phyloP scores from a whole-genome alignment of 2,113 vertebrate species.

The Cyprinus carpio region DNA sequence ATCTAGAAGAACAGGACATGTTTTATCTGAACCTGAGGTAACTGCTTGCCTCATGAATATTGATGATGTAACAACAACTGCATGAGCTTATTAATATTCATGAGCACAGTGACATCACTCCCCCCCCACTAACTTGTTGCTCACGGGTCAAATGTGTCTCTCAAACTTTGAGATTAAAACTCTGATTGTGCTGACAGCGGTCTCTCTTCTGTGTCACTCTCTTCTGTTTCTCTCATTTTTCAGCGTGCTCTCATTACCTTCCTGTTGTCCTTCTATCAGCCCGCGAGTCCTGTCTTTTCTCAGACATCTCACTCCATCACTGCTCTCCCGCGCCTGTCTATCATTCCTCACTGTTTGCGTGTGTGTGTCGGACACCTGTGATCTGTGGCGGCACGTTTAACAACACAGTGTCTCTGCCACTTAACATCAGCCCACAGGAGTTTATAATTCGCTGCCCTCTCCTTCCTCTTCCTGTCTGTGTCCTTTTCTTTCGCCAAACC shows the following conservation, averaged over 20 bases:
- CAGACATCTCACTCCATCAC: conserved; percentile 43
- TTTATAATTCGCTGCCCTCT: conserved; percentile 40
- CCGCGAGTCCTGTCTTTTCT: conserved; percentile 27
- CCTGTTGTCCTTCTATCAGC: conserved; percentile 33
- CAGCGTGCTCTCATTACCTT: conserved; percentile 41
- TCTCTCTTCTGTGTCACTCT: conserved; percentile 8
- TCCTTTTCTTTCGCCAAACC: conserved; percentile 13
- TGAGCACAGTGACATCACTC: neutral
- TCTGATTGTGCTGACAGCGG: conserved; percentile 8
- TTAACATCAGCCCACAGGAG: conserved; percentile 42
- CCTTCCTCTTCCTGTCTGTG: conserved; percentile 9
- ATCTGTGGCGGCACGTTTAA: conserved; percentile 34
- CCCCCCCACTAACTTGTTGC: neutral
- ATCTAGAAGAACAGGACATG: neutral
- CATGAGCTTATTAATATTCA: neutral
- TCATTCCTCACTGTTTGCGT: conserved; percentile 33
- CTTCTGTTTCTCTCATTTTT: conserved; percentile 39
- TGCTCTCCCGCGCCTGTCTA: conserved; percentile 22
- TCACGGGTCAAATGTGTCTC: neutral
- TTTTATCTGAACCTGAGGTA: conserved; percentile 2
- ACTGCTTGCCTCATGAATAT: neutral
- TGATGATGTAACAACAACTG: neutral
- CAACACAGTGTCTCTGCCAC: conserved; percentile 32
- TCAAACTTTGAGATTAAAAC: conserved; percentile 3
- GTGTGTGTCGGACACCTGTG: conserved; percentile 19